These are phyloP conservation scores for Leptatherina wallacei DNA, from an alignment of 2,797 vertebrate genomes.

Conservation along the genomic window DNA sequence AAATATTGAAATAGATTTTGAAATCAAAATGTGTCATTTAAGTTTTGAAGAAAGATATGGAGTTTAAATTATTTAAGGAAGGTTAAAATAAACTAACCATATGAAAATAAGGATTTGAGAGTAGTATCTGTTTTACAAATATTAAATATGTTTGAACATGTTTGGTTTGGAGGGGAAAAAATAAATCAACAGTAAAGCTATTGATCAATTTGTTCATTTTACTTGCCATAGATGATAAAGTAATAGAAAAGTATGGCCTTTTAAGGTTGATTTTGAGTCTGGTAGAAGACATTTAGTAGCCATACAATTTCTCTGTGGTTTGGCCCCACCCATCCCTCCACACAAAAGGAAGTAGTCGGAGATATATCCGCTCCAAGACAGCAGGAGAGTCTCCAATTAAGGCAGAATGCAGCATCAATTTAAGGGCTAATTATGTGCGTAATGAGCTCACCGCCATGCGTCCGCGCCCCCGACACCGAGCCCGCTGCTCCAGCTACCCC, in stretches of 20 bases:
- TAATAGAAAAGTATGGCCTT: constrained; percentile 39
- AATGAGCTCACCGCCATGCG: constrained; percentile 94
- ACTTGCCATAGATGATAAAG: constrained; percentile 35
- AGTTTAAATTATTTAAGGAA: constrained; percentile 12
- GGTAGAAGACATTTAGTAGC: constrained; percentile 40
- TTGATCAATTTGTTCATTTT: constrained; percentile 50
- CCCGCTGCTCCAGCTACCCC: constrained; percentile 71
- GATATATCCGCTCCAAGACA: constrained; percentile 89
- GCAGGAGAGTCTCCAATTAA: constrained; percentile 95
- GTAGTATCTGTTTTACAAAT: no score
- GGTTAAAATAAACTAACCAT: not conserved
- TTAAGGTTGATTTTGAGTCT: constrained; percentile 38
- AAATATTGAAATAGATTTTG: not conserved
- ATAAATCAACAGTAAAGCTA: constrained; percentile 13
- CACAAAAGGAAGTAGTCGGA: constrained; percentile 14
- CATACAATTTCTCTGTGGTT: constrained; percentile 19
- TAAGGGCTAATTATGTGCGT: constrained; percentile 97
- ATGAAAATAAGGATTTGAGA: not conserved
- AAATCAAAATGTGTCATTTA: not conserved
- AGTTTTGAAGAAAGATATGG: not conserved
- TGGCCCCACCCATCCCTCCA: constrained; percentile 36
- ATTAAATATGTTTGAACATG: not conserved
- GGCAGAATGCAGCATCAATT: constrained; percentile 96
- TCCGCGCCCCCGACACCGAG: constrained; percentile 92
- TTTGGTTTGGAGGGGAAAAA: constrained; percentile 20